A percentile compares a stretch with the other conserved stretches of the same genome.
Conservation (phyloP, 2,113 vertebrate genomes). For the Manacus vitellinus region DNA sequence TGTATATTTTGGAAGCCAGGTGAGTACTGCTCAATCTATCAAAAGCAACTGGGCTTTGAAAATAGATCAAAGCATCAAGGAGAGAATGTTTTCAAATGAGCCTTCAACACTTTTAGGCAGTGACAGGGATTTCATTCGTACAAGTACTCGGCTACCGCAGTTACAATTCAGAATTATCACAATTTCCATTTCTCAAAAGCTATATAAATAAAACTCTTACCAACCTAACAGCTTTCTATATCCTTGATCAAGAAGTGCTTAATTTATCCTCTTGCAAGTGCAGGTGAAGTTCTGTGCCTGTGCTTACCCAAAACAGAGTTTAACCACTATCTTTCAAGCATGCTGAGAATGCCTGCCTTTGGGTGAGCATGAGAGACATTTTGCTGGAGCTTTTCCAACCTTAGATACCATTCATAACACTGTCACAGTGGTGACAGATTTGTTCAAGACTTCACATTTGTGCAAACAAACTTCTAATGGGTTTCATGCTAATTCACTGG, state of each 20-base stretch:
- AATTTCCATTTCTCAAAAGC: background rate
- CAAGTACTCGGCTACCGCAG: background rate
- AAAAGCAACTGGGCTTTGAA: background rate
- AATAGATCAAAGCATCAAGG: background rate
- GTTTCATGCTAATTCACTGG: background rate
- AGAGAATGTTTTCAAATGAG: background rate
- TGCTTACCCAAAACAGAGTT: background rate
- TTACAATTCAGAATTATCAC: background rate
- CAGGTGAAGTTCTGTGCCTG: background rate
- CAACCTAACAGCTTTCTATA: background rate
- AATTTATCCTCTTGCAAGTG: background rate
- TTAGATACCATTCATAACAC: background rate
- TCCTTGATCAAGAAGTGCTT: background rate
- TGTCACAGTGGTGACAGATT: background rate
- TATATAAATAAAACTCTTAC: background rate
- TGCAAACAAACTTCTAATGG: background rate
- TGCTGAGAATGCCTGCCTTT: background rate
- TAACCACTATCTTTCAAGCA: background rate
- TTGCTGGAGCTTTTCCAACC: background rate
- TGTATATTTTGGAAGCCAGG: background rate
- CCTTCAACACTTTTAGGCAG: background rate
- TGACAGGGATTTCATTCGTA: background rate
- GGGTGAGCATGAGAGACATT: background rate
- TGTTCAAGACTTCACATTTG: background rate
- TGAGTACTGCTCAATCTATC: background rate